Conservation (phyloP, 2,797 vertebrate genomes). For the Mionectes olivaceus region DNA sequence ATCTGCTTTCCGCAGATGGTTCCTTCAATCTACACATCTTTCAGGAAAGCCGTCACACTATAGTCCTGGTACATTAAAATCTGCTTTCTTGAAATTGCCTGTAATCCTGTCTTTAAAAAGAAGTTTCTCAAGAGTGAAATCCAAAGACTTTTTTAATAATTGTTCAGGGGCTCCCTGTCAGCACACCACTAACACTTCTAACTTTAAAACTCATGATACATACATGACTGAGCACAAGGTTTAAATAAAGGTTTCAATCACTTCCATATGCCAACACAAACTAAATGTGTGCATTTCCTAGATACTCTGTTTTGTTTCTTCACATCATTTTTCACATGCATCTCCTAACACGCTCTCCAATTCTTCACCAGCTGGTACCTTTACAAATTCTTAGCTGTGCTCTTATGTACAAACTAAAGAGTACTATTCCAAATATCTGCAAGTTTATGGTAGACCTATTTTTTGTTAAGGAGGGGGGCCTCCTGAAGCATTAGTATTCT, state of each 20-base stretch:
- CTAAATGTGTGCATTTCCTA: not conserved
- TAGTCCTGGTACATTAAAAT: not conserved
- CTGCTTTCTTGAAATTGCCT: not conserved
- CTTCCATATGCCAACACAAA: not conserved
- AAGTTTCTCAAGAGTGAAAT: not conserved
- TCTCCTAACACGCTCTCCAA: not conserved
- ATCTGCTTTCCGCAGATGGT: not conserved
- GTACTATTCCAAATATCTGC: not conserved
- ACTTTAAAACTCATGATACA: not conserved
- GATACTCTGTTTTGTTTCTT: not conserved
- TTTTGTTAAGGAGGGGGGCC: not conserved
- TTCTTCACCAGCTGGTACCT: not conserved
- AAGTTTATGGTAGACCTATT: not conserved
- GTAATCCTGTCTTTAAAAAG: not conserved
- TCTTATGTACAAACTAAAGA: not conserved
- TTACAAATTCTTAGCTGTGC: not conserved
- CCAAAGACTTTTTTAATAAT: not conserved
- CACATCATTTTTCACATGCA: not conserved
- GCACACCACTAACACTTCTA: not conserved
- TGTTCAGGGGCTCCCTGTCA: not conserved
- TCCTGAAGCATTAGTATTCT: constrained; percentile 41
- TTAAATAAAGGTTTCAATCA: not conserved
- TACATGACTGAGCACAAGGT: not conserved
- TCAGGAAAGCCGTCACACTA: not conserved
- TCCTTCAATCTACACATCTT: not conserved